Evolutionary conservation across 2,113 vertebrate species (phyloP).

Genomic region (Labrus mixtus): DNA sequence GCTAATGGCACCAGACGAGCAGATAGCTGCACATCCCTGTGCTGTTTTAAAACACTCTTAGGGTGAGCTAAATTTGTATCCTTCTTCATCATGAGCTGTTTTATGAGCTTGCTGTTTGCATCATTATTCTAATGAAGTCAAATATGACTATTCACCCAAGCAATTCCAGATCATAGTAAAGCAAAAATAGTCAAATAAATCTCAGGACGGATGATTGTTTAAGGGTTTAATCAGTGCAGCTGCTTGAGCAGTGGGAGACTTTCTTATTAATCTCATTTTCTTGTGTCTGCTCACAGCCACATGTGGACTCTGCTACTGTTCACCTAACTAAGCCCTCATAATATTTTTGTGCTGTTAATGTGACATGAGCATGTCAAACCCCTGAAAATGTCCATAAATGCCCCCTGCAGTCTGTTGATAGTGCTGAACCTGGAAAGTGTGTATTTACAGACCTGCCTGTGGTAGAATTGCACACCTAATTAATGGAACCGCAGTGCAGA

Average conservation of each 20-base stretch:
- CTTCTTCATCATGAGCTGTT: conserved; percentile 34
- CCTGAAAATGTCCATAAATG: conserved; percentile 16
- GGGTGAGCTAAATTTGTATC: conserved; percentile 44
- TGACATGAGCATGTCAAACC: background rate
- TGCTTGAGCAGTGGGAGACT: background rate
- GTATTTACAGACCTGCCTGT: conserved; percentile 28
- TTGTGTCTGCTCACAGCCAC: background rate
- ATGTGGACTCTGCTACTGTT: background rate
- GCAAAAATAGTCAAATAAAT: background rate
- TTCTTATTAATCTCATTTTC: background rate
- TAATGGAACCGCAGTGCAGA: conserved; percentile 49
- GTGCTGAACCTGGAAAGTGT: conserved; percentile 13
- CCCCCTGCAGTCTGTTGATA: conserved; percentile 7
- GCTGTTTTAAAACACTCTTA: conserved; percentile 19
- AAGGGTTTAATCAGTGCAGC: conserved; percentile 7
- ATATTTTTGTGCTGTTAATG: background rate
- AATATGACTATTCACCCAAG: conserved; percentile 43
- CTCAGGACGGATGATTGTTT: conserved; percentile 10
- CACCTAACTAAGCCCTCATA: conserved; percentile 1
- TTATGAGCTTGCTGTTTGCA: conserved; percentile 27
- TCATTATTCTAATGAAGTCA: conserved; percentile 46
- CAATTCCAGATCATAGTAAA: background rate
- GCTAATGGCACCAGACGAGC: conserved; percentile 33
- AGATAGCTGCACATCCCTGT: background rate
- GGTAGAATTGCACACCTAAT: conserved; percentile 66